Conservation (phyloP, 1,140 invertebrate species). For the Aporrectodea caliginosa region DNA sequence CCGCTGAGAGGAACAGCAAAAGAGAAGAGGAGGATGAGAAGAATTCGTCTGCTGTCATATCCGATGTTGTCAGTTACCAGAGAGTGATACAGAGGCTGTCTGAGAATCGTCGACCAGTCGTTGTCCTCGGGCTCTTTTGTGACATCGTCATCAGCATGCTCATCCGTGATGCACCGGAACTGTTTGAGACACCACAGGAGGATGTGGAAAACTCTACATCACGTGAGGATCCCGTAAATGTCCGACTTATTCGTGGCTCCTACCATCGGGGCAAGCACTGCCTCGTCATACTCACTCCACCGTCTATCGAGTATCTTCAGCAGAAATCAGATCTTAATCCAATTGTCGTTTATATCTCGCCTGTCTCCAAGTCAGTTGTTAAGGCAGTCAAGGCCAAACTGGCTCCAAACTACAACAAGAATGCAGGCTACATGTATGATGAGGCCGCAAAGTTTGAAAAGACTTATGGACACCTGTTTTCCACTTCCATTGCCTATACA, state of each 20-base stretch:
- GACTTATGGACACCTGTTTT: conserved; percentile 23
- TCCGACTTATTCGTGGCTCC: conserved; percentile 6
- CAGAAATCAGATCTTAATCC: conserved; percentile 24
- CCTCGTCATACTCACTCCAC: conserved; percentile 26
- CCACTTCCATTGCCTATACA: conserved; percentile 24
- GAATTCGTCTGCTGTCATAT: neutral
- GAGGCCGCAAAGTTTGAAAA: conserved; percentile 30
- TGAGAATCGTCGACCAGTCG: conserved; percentile 23
- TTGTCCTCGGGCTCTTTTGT: conserved; percentile 32
- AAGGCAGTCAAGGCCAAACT: conserved; percentile 25
- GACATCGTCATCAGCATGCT: conserved; percentile 25
- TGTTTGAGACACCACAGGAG: conserved; percentile 10
- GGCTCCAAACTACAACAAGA: conserved; percentile 25
- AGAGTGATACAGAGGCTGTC: conserved; percentile 17
- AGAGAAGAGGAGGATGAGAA: neutral
- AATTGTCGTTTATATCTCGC: conserved; percentile 27
- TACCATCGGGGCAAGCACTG: conserved; percentile 4
- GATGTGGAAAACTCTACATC: neutral
- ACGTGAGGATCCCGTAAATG: conserved; percentile 1
- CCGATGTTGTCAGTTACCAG: conserved; percentile 16
- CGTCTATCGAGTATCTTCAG: conserved; percentile 12
- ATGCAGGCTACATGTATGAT: conserved; percentile 19
- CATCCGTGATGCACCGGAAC: conserved; percentile 24
- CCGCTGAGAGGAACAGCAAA: conserved; percentile 16
- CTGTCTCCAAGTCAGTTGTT: conserved; percentile 23